A percentile compares a stretch with the other conserved stretches of the same genome.
These are phyloP conservation scores for Balanococcus diminutus DNA, from an alignment of 2,888 invertebrate genomes.

Conservation along the genomic window DNA sequence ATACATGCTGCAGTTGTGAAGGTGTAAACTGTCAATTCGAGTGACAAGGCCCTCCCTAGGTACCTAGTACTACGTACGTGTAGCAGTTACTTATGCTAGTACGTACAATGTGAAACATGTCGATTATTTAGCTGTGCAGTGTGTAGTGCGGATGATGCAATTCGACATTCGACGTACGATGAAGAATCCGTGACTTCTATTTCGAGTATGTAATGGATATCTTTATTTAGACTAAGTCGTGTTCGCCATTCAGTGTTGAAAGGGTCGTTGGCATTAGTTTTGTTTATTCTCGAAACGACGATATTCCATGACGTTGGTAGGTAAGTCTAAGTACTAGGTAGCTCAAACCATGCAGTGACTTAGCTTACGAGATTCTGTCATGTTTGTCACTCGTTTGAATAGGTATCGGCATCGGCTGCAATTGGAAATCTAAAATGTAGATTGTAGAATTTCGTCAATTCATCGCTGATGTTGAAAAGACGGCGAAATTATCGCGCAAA, in stretches of 20 bases:
- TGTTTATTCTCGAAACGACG: slow-evolving; percentile 5
- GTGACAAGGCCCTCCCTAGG: not conserved
- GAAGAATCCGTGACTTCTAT: slow-evolving; percentile 14
- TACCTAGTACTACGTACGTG: not conserved
- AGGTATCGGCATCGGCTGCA: not conserved
- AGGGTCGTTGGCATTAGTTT: slow-evolving; percentile 25
- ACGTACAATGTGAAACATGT: not conserved
- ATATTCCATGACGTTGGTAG: not conserved
- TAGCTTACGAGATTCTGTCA: not conserved
- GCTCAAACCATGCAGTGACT: not conserved
- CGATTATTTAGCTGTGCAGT: not conserved
- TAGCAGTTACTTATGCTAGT: not conserved
- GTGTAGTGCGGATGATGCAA: not conserved
- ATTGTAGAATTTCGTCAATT: not conserved
- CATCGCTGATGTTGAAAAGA: not conserved
- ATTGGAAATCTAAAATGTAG: not conserved
- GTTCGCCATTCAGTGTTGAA: not conserved
- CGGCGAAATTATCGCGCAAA: not conserved
- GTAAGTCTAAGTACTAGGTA: no score
- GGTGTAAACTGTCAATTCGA: not conserved
- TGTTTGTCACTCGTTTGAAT: not conserved
- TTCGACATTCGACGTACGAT: not conserved
- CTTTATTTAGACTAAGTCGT: slow-evolving; percentile 29
- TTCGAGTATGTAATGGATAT: slow-evolving; percentile 20
- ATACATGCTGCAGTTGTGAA: not conserved